Conservation (phyloP, 2,797 vertebrate genomes). For the Poeciliopsis turneri region DNA sequence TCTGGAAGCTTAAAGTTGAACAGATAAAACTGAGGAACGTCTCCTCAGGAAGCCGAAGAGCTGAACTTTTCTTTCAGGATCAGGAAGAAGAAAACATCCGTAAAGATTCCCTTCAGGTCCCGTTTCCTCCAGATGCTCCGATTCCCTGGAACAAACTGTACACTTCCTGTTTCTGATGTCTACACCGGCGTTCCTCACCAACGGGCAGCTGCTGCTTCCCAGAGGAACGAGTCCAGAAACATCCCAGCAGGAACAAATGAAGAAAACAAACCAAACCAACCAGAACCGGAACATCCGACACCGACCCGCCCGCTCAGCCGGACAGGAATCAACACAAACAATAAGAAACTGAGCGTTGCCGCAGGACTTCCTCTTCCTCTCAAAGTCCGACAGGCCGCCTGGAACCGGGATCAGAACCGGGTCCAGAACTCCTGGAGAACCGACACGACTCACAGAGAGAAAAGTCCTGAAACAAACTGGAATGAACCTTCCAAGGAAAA, state of each 20-base stretch:
- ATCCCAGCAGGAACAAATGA: slow-evolving; percentile 25
- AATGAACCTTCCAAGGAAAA: not conserved
- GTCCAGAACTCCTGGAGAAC: not conserved
- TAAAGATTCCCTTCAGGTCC: slow-evolving; percentile 29
- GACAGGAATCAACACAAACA: no score
- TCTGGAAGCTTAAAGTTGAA: not conserved
- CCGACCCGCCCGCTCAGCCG: slow-evolving; percentile 19
- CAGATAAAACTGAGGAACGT: not conserved
- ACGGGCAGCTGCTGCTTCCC: slow-evolving; percentile 17
- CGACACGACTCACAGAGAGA: not conserved
- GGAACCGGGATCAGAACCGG: not conserved
- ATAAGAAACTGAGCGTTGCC: not conserved
- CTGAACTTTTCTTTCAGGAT: not conserved
- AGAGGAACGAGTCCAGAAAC: slow-evolving; percentile 27
- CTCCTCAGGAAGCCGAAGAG: not conserved
- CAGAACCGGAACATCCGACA: slow-evolving; percentile 57
- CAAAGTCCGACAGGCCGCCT: not conserved
- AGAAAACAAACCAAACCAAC: slow-evolving; percentile 51
- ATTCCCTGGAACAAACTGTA: slow-evolving; percentile 69
- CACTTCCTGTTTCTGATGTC: slow-evolving; percentile 38
- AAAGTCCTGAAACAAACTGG: not conserved
- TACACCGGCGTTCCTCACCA: slow-evolving; percentile 18
- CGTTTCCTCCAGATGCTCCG: slow-evolving; percentile 67
- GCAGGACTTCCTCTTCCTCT: not conserved
- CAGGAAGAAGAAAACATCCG: not conserved